phyloP scores from a whole-genome alignment of 2,113 vertebrate genomes.

The Rhodinocichla rosea region DNA sequence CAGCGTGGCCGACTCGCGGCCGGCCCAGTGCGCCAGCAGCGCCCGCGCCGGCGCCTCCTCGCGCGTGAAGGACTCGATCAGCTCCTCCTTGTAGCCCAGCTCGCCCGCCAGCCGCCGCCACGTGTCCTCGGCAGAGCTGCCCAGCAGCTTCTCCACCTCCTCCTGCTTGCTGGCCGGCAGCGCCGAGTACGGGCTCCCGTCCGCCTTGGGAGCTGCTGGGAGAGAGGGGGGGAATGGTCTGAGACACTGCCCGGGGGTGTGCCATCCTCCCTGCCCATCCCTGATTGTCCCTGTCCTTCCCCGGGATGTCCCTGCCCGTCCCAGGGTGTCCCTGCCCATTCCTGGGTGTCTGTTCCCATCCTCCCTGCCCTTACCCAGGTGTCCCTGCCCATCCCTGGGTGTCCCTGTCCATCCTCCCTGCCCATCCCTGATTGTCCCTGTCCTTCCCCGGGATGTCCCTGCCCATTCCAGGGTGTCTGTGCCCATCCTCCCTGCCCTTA shows the following conservation, averaged over 20 bases:
- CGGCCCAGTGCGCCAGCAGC: conserved; percentile 87
- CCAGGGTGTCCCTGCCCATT: too few species aligned
- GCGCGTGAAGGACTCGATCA: conserved; percentile 84
- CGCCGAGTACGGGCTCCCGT: conserved; percentile 71
- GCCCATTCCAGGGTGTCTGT: too few species aligned
- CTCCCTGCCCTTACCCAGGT: fast-evolving
- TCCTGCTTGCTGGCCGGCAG: conserved; percentile 86
- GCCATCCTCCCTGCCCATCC: too few species aligned
- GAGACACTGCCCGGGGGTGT: fast-evolving
- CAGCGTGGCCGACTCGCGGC: conserved; percentile 88
- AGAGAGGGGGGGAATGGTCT: fast-evolving
- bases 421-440: fast-evolving
- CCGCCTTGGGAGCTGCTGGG: conserved; percentile 78
- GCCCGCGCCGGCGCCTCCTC: conserved; percentile 84
- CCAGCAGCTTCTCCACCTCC: conserved; percentile 91
- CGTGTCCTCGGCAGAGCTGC: conserved; percentile 80
- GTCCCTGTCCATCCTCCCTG: too few species aligned
- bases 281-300: not conserved
- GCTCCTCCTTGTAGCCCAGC: conserved; percentile 90
- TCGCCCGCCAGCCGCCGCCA: conserved; percentile 90
- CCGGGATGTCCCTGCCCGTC: too few species aligned
- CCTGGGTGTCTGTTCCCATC: too few species aligned
- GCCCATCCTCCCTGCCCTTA: too few species aligned
- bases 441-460: fast-evolving
- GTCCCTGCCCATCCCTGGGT: fast-evolving